A percentile compares a stretch with the other conserved stretches of the same genome.
Evolutionary conservation across 2,797 vertebrate species (phyloP).

Genomic region (Nyctibius grandis): DNA sequence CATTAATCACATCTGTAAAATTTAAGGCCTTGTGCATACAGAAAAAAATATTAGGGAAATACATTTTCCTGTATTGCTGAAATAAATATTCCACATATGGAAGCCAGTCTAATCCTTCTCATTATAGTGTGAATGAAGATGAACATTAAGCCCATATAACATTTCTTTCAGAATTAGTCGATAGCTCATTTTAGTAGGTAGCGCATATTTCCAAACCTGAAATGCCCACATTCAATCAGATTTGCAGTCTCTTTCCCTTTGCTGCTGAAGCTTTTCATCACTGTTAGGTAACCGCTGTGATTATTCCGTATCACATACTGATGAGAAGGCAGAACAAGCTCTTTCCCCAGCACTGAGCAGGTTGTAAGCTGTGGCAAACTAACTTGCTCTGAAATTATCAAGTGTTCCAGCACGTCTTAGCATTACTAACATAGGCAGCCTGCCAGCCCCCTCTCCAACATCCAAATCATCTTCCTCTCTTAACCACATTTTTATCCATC

Average conservation of each 20-base stretch:
- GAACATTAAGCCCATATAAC: slow-evolving; percentile 83
- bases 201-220: slow-evolving; percentile 79
- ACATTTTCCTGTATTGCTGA: slow-evolving; percentile 82
- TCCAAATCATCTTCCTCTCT: slow-evolving; percentile 57
- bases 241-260: slow-evolving; percentile 68
- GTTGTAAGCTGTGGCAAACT: slow-evolving; percentile 68
- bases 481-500: slow-evolving; percentile 73
- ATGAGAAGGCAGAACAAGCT: slow-evolving; percentile 73
- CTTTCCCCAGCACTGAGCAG: slow-evolving; percentile 63
- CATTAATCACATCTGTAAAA: slow-evolving; percentile 85
- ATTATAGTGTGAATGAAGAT: slow-evolving; percentile 82
- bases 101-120: slow-evolving; percentile 82
- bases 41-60: slow-evolving; percentile 84
- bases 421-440: slow-evolving; percentile 59
- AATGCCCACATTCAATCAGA: slow-evolving; percentile 76
- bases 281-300: slow-evolving; percentile 71
- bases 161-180: slow-evolving; percentile 84
- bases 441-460: slow-evolving; percentile 62
- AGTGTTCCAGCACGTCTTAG: slow-evolving; percentile 62
- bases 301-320: slow-evolving; percentile 72
- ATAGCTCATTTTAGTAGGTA: slow-evolving; percentile 83
- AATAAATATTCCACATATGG: slow-evolving; percentile 84
- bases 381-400: slow-evolving; percentile 71
- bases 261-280: slow-evolving; percentile 69
- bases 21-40: slow-evolving; percentile 77